A percentile compares a stretch with the other conserved stretches of the same genome.
Conservation (phyloP, 2,888 invertebrate genomes). For the Lycocerus yunnanus region DNA sequence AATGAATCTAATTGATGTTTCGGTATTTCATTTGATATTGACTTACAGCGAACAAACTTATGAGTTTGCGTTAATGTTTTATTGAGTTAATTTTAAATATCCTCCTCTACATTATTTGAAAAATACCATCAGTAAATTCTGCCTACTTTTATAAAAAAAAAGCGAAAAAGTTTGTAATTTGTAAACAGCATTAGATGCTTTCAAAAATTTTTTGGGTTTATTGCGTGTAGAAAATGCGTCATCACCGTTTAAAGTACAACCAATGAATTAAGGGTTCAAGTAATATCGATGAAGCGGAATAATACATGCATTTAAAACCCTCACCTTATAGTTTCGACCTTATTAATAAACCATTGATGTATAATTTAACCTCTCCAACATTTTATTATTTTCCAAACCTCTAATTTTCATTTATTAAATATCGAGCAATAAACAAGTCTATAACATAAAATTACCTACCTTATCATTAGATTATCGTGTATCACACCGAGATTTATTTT, state of each 20-base stretch:
- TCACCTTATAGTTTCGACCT: neutral
- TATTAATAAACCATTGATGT: neutral
- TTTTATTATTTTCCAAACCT: neutral
- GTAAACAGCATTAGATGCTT: neutral
- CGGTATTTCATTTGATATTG: neutral
- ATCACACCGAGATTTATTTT: neutral
- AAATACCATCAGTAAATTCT: neutral
- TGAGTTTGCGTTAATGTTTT: neutral
- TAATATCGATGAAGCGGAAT: neutral
- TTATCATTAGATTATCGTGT: neutral
- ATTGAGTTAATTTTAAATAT: neutral
- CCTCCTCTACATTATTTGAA: neutral
- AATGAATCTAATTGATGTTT: neutral
- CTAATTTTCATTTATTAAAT: neutral
- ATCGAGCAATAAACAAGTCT: neutral
- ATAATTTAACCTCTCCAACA: neutral
- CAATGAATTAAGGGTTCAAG: neutral
- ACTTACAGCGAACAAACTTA: neutral
- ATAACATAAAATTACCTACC: neutral
- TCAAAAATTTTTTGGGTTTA: neutral
- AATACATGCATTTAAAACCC: neutral
- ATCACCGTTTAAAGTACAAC: neutral
- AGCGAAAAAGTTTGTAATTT: neutral
- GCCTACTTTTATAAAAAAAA: neutral
- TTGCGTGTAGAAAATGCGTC: neutral